Evolutionary conservation across 2,797 vertebrate genomes (phyloP).

Genomic region (Sebastes hopkinsi): DNA sequence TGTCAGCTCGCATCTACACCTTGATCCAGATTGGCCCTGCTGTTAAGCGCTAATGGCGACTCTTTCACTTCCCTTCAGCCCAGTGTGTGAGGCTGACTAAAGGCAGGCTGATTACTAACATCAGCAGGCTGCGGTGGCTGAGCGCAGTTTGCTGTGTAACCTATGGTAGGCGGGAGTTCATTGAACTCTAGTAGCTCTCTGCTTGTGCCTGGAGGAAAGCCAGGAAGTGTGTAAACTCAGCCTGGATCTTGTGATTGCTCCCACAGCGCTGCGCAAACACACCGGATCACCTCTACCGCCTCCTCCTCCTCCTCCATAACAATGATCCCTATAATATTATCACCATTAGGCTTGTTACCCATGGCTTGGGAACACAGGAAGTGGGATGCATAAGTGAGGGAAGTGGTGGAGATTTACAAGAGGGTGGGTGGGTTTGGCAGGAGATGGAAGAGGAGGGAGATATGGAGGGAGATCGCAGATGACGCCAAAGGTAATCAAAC

Average conservation of each 20-base stretch:
- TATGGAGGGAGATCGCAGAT: neutral
- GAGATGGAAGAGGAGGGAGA: neutral
- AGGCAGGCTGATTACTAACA: slow-evolving; percentile 21
- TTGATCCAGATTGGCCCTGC: slow-evolving; percentile 27
- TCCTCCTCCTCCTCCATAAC: slow-evolving; percentile 19
- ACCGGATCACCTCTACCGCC: neutral
- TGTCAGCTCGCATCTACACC: neutral
- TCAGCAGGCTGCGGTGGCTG: slow-evolving; percentile 12
- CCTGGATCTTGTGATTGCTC: slow-evolving; percentile 60
- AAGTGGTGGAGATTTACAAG: neutral
- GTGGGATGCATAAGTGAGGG: slow-evolving; percentile 12
- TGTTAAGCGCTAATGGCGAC: neutral
- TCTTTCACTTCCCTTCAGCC: slow-evolving; percentile 23
- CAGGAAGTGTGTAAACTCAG: slow-evolving; percentile 60
- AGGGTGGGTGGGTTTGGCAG: neutral
- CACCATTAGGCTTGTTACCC: neutral
- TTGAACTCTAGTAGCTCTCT: slow-evolving; percentile 64
- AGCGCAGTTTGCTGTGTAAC: slow-evolving; percentile 29
- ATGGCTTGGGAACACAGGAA: slow-evolving; percentile 46
- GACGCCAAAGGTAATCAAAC: slow-evolving; percentile 23
- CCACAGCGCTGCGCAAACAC: slow-evolving; percentile 58
- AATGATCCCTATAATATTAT: slow-evolving; percentile 18
- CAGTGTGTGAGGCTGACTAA: neutral
- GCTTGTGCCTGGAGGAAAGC: slow-evolving; percentile 50
- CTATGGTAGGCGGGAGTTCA: slow-evolving; percentile 60